Conservation (phyloP, 2,888 invertebrate genomes). For the Pemphredon lugubris region DNA sequence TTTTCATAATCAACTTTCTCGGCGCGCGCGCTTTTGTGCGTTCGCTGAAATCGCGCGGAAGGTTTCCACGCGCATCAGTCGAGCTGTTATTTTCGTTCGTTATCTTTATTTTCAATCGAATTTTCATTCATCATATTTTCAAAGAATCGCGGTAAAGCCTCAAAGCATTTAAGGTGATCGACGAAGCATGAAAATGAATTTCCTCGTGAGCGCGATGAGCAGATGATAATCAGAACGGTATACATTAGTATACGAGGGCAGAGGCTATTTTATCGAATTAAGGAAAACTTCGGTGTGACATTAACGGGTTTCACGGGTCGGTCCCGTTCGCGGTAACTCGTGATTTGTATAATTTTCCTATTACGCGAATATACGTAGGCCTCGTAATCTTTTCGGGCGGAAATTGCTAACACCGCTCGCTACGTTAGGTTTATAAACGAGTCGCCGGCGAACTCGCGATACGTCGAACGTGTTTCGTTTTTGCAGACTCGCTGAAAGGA, state of each 20-base stretch:
- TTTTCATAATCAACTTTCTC: conserved; percentile 14
- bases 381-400: not conserved
- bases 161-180: no score
- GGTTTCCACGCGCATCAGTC: not conserved
- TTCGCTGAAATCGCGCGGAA: not conserved
- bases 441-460: conserved; percentile 13
- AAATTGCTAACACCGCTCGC: conserved; percentile 4
- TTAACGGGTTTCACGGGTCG: conserved; percentile 24
- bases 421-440: conserved; percentile 2
- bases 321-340: conserved; percentile 15
- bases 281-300: conserved; percentile 19
- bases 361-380: conserved; percentile 3
- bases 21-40: not conserved
- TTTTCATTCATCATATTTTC: no score
- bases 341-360: conserved; percentile 32
- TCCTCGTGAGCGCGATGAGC: no score
- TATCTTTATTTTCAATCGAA: not conserved
- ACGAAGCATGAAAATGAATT: no score
- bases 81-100: not conserved
- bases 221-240: conserved; percentile 9
- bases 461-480: conserved; percentile 4
- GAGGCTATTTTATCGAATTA: not conserved
- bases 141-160: no score
- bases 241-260: conserved; percentile 14
- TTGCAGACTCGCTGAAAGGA: conserved; percentile 16